Evolutionary conservation across 2,888 invertebrate species (phyloP), one percentile per base, ranked within the genome.

Genomic region (Zootermopsis nevadensis): DNA sequence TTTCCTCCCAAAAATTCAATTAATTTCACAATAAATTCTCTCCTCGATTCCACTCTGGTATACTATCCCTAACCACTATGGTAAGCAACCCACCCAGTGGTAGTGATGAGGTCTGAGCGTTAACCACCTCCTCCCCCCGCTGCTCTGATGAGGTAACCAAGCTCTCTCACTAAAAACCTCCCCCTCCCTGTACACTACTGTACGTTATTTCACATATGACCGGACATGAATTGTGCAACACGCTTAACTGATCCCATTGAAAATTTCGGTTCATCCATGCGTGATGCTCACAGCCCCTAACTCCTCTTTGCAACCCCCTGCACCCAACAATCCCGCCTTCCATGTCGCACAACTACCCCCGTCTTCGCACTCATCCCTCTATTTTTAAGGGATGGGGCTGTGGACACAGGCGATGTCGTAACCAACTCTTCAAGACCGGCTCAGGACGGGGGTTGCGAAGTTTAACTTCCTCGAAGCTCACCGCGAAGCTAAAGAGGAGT

Each of bases 181-280:
- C 81, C 80, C 48, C 69, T 60, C 80, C 83, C 82, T 84, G 80
- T 80, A 66, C 83, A 76, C 84, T 82, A 82, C 81, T 81, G 84
- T 80, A 85, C 86, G 86, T 87, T 87, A 93, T 93, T 93, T 93
- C 92, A 92, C 92, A 92, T 92, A 90, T 92, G 92, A 92, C 91
- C 92, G 92, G 89, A 91, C 91, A 90, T 91, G 92, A 92, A 93
- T 93, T 91, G 92, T 90, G 89, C 90, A 90, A 91, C 91, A 92
- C 92, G 92, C 92, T 92, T 91, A 91, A 91, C 91, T 92, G 92
- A 91, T 91, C 91, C 90, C 91, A 92, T 92, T 92, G 86, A 87
- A 87, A 86, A 86, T 85, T 85, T 84, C 79, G 84, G 83, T 85
- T 76, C 85, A 80, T 80, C 84, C 84, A 83, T 83, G 84, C 83